These are phyloP conservation scores for Drosophila nikananu DNA, from an alignment of 1,140 invertebrate genomes.

Conservation along the genomic window DNA sequence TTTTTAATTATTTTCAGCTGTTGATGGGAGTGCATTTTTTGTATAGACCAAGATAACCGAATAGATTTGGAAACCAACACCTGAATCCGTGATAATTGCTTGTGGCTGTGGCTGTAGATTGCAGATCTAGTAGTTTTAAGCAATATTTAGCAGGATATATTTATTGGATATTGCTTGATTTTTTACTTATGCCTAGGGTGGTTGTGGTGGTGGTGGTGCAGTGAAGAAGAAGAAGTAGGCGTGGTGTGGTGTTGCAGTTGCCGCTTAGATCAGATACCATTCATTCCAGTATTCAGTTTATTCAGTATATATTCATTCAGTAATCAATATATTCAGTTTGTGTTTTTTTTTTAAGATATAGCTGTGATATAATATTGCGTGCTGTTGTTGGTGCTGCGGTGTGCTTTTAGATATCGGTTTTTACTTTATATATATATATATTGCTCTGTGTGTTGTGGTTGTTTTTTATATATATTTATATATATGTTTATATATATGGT, in stretches of 20 bases:
- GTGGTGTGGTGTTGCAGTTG: conserved; percentile 41
- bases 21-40: conserved; percentile 34
- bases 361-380: conserved; percentile 67
- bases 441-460: conserved; percentile 60
- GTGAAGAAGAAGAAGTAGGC: conserved; percentile 51
- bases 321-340: conserved; percentile 29
- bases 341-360: conserved; percentile 56
- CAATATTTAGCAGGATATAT: conserved; percentile 40
- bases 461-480: conserved; percentile 41
- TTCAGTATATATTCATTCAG: conserved; percentile 11
- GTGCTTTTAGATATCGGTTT: conserved; percentile 72
- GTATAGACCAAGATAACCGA: conserved; percentile 52
- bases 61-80: conserved; percentile 67
- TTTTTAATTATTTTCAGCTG: conserved; percentile 34
- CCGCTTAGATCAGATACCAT: conserved; percentile 45
- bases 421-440: conserved; percentile 49
- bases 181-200: conserved; percentile 26
- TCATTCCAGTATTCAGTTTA: conserved; percentile 23
- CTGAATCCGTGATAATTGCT: conserved; percentile 57
- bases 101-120: conserved; percentile 48
- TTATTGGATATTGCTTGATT: conserved; percentile 26
- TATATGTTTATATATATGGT: conserved; percentile 61
- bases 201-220: conserved; percentile 30
- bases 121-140: conserved; percentile 48
- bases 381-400: conserved; percentile 77